These are phyloP conservation scores for Pycnonotus jocosus DNA, from an alignment of 2,113 vertebrate genomes.

Conservation along the genomic window DNA sequence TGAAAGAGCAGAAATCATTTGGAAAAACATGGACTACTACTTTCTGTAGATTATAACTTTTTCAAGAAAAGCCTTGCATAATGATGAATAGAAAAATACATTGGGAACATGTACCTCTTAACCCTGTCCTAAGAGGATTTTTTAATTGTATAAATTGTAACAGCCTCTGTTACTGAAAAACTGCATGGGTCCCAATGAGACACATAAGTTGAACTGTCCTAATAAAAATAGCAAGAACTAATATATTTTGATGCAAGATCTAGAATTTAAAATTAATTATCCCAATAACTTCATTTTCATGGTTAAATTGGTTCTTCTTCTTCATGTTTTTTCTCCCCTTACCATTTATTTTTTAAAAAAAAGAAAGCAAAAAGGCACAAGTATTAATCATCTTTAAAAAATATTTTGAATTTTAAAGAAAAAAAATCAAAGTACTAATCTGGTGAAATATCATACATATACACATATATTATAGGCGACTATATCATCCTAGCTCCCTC, in stretches of 20 bases:
- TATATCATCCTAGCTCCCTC: not conserved
- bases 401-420: not conserved
- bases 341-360: not conserved
- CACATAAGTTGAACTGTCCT: not conserved
- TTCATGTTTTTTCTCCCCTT: rapidly evolving
- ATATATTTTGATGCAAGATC: not conserved
- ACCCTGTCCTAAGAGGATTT: not conserved
- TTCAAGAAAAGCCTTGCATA: not conserved
- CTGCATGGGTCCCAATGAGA: not conserved
- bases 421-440: not conserved
- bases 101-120: not conserved
- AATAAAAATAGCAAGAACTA: not conserved
- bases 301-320: not conserved
- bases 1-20: not conserved
- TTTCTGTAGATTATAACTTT: not conserved
- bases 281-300: not conserved
- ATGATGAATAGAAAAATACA: not conserved
- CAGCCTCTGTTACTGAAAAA: not conserved
- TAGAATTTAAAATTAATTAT: not conserved
- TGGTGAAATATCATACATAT: not conserved
- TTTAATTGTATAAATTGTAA: not conserved
- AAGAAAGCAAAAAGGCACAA: not conserved
- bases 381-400: not conserved
- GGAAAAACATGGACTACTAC: not conserved
- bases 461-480: not conserved